Percentiles rank a stretch among this genome's conserved stretches.
phyloP scores from a whole-genome alignment of 1,140 invertebrate species.

The Venustaconcha ellipsiformis region DNA sequence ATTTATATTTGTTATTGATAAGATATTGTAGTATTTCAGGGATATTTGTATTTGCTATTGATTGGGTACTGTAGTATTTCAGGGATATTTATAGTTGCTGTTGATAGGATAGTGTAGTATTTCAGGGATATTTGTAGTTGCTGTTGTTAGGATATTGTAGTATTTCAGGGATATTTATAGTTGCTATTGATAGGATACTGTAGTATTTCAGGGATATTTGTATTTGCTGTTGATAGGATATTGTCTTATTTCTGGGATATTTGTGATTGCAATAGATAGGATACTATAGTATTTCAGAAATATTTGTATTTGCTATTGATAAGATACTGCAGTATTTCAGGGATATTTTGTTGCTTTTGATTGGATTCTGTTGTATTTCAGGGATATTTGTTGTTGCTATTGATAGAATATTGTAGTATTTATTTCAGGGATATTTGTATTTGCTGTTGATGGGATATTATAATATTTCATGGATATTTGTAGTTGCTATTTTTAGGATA shows the following conservation, averaged over 20 bases:
- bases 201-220: background rate
- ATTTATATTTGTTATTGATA: conserved; percentile 26
- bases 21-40: conserved; percentile 71
- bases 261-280: background rate
- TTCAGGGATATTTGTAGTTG: background rate
- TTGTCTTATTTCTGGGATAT: background rate
- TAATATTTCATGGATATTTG: background rate
- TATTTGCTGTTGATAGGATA: background rate
- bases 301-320: conserved; percentile 7
- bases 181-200: conserved; percentile 72
- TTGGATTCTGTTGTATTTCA: too few species aligned
- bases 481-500: background rate
- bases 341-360: too few species aligned
- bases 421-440: too few species aligned
- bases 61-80: background rate
- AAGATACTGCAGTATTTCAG: too few species aligned
- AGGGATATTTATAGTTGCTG: too few species aligned
- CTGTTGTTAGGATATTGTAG: background rate
- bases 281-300: background rate
- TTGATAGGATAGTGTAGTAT: background rate
- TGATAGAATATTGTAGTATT: too few species aligned
- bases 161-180: background rate
- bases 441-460: too few species aligned
- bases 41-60: background rate
- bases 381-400: too few species aligned